Evolutionary conservation across 2,113 vertebrate species (phyloP), one percentile per base, ranked within the genome.

Genomic region (Dicaeum eximium): DNA sequence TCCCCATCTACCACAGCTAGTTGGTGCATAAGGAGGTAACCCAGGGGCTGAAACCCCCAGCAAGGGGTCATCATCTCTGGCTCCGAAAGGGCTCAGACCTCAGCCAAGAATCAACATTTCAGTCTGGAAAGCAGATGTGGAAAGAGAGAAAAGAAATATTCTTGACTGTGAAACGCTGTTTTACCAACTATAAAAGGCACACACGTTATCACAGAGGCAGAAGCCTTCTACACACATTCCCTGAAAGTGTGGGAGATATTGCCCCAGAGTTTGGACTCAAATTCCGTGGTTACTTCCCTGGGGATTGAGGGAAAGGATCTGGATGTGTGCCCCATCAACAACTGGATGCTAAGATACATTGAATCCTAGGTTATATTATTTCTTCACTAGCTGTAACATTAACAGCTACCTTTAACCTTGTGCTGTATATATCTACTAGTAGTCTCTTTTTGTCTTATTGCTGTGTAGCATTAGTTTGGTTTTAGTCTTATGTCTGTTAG

Each of bases 191-290:
- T 20, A 56, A n/a, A 54, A 20, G 30, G 21, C 23, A n/a, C 23
- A 18, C 4, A 16, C 23, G 15, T 51, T 18, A 51, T 51, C 67
- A 42, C 16, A 72, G 31, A 44, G 18, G 31, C 31, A 44, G 24
- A 44, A 44, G 53, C 24, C 38, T n/a, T 15, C 13, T 56, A 42
- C 16, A 7, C 28, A 33, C 30, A 40, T 3, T 2, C 22, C 13
- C 31, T n/a, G 40, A 21, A 11, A n/a, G 40, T 56, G 10, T 35
- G 23, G 17, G 19, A 56, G 31, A 56, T 11, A 8, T 44, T 3
- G 2, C 31, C 10, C 19, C 0, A 0, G 53, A 21, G 5, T 73
- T 45, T 73, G 53, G 40, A 35, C 8, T 5, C 9, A 72, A 15
- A 57, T 28, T 57, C 24, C 1, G 1, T 28, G 13, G 24, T 45